Percentiles rank a stretch among this genome's conserved stretches.
phyloP scores from a whole-genome alignment of 2,113 vertebrate genomes.

The Centropristis striata region DNA sequence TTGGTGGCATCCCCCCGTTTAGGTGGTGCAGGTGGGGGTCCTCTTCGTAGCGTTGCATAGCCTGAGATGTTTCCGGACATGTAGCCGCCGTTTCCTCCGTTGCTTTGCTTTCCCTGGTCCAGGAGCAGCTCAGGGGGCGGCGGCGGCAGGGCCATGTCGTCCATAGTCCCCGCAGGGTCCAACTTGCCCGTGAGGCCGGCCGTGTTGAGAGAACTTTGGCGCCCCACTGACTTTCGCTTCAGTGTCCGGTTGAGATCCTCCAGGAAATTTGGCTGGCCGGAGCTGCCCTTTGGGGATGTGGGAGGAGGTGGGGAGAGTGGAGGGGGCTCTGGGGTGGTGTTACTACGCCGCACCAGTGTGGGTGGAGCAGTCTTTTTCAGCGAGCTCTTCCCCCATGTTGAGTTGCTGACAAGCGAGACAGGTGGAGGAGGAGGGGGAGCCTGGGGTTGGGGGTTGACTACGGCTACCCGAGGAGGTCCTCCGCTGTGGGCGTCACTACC shows the following conservation, averaged over 20 bases:
- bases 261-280: conserved; percentile 94
- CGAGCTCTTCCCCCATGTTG: conserved; percentile 87
- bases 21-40: conserved; percentile 94
- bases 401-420: conserved; percentile 74
- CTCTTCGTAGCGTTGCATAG: conserved; percentile 96
- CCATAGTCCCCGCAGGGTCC: conserved; percentile 88
- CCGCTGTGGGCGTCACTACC: conserved; percentile 82
- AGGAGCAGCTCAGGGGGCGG: conserved; percentile 94
- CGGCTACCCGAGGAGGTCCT: conserved; percentile 90
- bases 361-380: conserved; percentile 92
- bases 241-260: conserved; percentile 96
- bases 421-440: conserved; percentile 72
- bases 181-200: conserved; percentile 83
- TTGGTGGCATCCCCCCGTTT: conserved; percentile 97
- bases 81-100: conserved; percentile 80
- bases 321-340: conserved; percentile 87
- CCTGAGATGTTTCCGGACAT: conserved; percentile 93
- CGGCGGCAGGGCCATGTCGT: conserved; percentile 95
- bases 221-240: conserved; percentile 95
- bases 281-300: conserved; percentile 92
- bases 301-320: conserved; percentile 82
- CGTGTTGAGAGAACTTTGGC: conserved; percentile 89
- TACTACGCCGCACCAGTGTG: conserved; percentile 85
- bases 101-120: conserved; percentile 86
- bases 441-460: conserved; percentile 95